Evolutionary conservation across 2,797 vertebrate genomes (phyloP), one percentile per base, ranked within the genome.

Genomic region (Eremophila alpestris): DNA sequence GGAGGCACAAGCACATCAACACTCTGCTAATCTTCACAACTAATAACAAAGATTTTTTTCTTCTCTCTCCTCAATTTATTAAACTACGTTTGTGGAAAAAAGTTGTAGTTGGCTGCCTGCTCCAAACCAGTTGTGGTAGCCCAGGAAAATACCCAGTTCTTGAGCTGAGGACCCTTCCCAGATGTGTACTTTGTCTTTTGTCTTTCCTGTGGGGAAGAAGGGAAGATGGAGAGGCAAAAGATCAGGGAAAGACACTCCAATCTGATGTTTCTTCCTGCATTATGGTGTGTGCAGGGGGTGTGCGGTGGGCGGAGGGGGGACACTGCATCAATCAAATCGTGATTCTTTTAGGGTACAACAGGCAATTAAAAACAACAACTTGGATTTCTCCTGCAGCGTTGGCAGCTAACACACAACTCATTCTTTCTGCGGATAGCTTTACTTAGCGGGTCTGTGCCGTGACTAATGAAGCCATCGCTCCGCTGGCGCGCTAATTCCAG

Each of bases 381-480:
- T 9, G 51, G 82, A 82, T 94, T 90, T 68, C 54, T 91, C 91
- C 94, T 54, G 83, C 78, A 80, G 89, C 27, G 64, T 30, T 93
- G 83, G 67, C 94, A 93, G 83, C 91, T 76, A 60, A 11, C 29
- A 45, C 62, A 7, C 74, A 82, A 51, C 30, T 87, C 48, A 34
- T 84, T 87, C 89, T 64, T 79, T 76, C 83, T 88, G 94, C 7
- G 52, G 80, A 56, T n/a, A 73, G 89, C 85, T 93, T 93, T 46
- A 59, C 82, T 90, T 89, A 90, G 87, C 74, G 84, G 74, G 74
- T 94, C 83, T 32, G 60, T 87, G 90, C 81, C 86, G 49, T 80
- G 91, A 90, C 70, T 94, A 89, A 95, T 80, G 87, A 87, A 95
- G 90, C 80, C 89, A 85, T 51, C 87, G 74, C 91, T 70, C 85